phyloP scores from a whole-genome alignment of 1,140 invertebrate genomes.

The Platyscapa corneri region DNA sequence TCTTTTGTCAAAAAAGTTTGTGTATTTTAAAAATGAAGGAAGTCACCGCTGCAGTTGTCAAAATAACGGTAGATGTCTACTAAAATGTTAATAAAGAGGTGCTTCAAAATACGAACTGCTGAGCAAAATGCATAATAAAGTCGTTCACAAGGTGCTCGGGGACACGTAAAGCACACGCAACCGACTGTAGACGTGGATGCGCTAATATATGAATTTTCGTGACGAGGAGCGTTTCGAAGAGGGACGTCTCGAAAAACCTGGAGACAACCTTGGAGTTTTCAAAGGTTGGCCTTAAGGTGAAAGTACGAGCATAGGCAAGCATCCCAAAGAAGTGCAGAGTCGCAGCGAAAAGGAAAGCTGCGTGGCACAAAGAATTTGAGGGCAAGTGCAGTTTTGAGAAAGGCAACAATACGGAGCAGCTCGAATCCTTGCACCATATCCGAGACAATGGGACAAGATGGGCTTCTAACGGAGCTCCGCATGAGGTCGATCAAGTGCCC shows the following conservation, averaged over 20 bases:
- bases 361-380: not conserved
- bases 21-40: not conserved
- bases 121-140: too few relatives aligned
- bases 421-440: not conserved
- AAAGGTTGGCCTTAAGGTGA: not conserved
- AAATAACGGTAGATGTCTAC: not conserved
- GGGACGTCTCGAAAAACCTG: not conserved
- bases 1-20: too few relatives aligned
- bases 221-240: not conserved
- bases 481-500: not conserved
- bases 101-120: too few relatives aligned
- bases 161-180: too few relatives aligned
- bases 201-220: too few relatives aligned
- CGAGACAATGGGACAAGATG: not conserved
- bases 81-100: too few relatives aligned
- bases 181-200: too few relatives aligned
- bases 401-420: not conserved
- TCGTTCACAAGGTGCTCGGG: too few relatives aligned
- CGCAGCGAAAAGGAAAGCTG: not conserved
- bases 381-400: constrained; percentile 2
- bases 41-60: not conserved
- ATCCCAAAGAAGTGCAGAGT: not conserved
- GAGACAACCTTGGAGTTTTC: not conserved
- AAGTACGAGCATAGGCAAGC: not conserved
- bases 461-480: not conserved